Conservation (phyloP, 2,797 vertebrate species). For the Smutsia temminckii region DNA sequence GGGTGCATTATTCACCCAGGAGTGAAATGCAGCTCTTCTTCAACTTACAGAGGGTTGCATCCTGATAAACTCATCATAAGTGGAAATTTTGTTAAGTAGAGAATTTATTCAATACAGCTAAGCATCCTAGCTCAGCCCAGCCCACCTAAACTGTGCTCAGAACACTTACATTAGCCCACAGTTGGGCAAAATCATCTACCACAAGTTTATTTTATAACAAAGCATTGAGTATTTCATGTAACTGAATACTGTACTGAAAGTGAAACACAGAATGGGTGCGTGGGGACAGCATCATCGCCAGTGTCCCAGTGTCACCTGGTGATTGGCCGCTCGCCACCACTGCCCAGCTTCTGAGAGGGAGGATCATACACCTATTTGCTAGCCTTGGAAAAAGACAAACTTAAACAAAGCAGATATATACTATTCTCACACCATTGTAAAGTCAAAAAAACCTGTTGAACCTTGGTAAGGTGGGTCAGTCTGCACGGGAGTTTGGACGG, state of each 20-base stretch:
- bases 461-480: background rate
- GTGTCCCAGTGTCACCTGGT: background rate
- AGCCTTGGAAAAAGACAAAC: too few species aligned
- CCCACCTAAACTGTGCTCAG: background rate
- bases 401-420: too few species aligned
- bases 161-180: background rate
- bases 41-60: background rate
- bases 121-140: background rate
- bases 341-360: background rate
- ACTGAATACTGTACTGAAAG: too few species aligned
- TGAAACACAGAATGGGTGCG: background rate
- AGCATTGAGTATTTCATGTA: background rate
- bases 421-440: too few species aligned
- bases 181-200: background rate
- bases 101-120: too few species aligned
- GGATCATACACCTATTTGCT: too few species aligned
- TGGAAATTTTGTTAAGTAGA: background rate
- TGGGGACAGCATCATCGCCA: background rate
- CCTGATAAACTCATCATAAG: background rate
- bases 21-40: background rate
- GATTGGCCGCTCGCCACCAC: background rate
- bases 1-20: background rate
- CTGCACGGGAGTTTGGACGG: background rate
- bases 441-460: background rate
- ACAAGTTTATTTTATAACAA: background rate